These are phyloP conservation scores for Austrolebias charrua DNA, from an alignment of 2,797 vertebrate genomes.

Conservation along the genomic window DNA sequence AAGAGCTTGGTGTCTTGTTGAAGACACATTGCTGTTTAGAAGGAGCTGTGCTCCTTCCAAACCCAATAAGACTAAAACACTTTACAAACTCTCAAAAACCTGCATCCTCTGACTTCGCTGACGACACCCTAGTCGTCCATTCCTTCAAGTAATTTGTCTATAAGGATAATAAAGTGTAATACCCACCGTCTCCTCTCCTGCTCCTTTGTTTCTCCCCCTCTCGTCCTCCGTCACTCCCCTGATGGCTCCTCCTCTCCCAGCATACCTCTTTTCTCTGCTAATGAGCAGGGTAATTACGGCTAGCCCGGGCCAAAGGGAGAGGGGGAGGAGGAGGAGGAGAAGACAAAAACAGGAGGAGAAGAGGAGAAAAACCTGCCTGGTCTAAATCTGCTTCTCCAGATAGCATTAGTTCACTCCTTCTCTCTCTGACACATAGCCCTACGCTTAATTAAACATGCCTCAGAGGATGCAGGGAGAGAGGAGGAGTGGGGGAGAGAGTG, in stretches of 20 bases:
- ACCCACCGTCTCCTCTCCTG: slow-evolving; percentile 47
- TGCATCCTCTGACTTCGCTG: background rate
- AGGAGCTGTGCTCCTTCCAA: background rate
- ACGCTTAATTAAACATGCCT: slow-evolving; percentile 81
- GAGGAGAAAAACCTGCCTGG: slow-evolving; percentile 63
- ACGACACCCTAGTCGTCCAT: slow-evolving; percentile 1
- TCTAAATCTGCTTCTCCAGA: slow-evolving; percentile 68
- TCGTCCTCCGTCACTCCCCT: slow-evolving; percentile 56
- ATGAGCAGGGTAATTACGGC: slow-evolving; percentile 81
- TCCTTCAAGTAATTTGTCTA: slow-evolving; percentile 8
- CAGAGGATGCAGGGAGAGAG: slow-evolving; percentile 62
- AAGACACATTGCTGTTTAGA: background rate
- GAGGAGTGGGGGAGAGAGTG: slow-evolving; percentile 31
- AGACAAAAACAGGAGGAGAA: slow-evolving; percentile 61
- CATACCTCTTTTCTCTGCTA: slow-evolving; percentile 65
- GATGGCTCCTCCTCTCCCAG: slow-evolving; percentile 48
- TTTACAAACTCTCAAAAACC: background rate
- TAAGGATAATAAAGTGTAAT: slow-evolving; percentile 24
- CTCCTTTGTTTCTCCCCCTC: slow-evolving; percentile 53
- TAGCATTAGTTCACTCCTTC: slow-evolving; percentile 67
- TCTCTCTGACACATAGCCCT: slow-evolving; percentile 71
- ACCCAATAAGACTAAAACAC: slow-evolving; percentile 16
- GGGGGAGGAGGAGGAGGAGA: slow-evolving; percentile 46
- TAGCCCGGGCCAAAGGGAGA: slow-evolving; percentile 66
- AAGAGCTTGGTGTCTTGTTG: background rate